Percentiles rank a stretch among this genome's conserved stretches.
Evolutionary conservation across 2,888 invertebrate species (phyloP).

Genomic region (Leptinotarsa rubiginosa): DNA sequence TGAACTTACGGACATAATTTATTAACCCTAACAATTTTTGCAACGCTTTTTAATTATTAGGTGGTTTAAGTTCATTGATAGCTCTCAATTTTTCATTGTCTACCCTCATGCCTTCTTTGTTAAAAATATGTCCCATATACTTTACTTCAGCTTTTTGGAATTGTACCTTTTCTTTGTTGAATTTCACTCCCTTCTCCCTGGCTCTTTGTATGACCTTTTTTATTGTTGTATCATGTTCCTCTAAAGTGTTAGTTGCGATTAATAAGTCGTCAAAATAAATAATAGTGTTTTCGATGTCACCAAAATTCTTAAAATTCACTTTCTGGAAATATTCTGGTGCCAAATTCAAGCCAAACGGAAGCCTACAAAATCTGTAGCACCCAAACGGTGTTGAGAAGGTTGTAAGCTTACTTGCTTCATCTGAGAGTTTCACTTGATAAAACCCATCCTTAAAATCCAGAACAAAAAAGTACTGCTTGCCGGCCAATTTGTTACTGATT

Average conservation of each 20-base stretch:
- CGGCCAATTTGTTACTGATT: slow-evolving; percentile 23
- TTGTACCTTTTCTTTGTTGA: slow-evolving; percentile 47
- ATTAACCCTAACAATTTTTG: slow-evolving; percentile 40
- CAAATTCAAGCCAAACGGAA: slow-evolving; percentile 26
- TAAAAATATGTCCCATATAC: slow-evolving; percentile 36
- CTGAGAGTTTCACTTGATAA: slow-evolving; percentile 29
- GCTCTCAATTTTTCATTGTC: slow-evolving; percentile 31
- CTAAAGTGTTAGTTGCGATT: slow-evolving; percentile 39
- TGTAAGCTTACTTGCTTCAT: slow-evolving; percentile 28
- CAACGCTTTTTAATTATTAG: slow-evolving; percentile 36
- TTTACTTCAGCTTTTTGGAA: slow-evolving; percentile 45
- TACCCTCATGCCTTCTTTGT: slow-evolving; percentile 25
- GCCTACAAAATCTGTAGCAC: slow-evolving; percentile 24
- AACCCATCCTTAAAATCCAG: slow-evolving; percentile 37
- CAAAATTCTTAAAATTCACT: slow-evolving; percentile 46
- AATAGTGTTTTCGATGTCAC: slow-evolving; percentile 40
- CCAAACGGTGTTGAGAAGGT: slow-evolving; percentile 23
- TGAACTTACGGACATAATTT: slow-evolving; percentile 40
- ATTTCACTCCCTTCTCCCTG: slow-evolving; percentile 41
- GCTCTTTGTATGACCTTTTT: slow-evolving; percentile 34
- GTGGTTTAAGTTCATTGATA: slow-evolving; percentile 27
- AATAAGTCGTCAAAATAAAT: slow-evolving; percentile 24
- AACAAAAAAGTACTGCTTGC: slow-evolving; percentile 31
- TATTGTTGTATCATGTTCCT: slow-evolving; percentile 45
- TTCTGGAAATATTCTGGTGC: slow-evolving; percentile 44